phyloP scores from a whole-genome alignment of 2,888 invertebrate genomes.

The Lycia hirtaria region DNA sequence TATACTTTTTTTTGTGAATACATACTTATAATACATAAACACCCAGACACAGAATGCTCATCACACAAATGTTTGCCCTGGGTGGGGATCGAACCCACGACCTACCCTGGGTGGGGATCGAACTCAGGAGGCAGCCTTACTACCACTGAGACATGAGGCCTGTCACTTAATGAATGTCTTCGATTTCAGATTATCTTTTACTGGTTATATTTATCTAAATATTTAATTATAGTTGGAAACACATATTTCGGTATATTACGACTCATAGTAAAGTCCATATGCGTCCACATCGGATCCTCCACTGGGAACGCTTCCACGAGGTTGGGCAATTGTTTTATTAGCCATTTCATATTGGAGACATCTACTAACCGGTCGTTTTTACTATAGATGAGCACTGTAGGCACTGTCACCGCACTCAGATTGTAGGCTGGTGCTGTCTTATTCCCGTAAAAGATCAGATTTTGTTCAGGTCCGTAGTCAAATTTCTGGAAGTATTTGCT shows the following conservation, averaged over 20 bases:
- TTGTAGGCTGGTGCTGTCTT: not conserved
- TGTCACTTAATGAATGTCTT: no score
- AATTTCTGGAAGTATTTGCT: not conserved
- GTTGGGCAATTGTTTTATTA: not conserved
- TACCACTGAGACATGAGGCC: not conserved
- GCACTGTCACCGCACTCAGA: not conserved
- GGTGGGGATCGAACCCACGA: no score
- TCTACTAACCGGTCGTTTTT: not conserved
- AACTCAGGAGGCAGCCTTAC: no score
- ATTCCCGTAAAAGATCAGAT: not conserved
- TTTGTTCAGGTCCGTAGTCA: not conserved
- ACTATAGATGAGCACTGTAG: not conserved
- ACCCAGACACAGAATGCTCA: no score
- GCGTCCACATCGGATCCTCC: not conserved
- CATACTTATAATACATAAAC: no score
- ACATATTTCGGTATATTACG: not conserved
- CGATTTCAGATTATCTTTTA: not conserved
- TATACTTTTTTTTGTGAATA: no score
- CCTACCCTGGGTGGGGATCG: no score
- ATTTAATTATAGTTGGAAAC: not conserved
- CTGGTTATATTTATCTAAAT: constrained; percentile 1
- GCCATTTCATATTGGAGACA: not conserved
- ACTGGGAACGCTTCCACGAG: not conserved
- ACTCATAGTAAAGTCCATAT: not conserved
- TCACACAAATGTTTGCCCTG: no score